Percentiles rank a stretch among this genome's conserved stretches.
Evolutionary conservation across 2,113 vertebrate genomes (phyloP).

Genomic region (Heliornis fulica): DNA sequence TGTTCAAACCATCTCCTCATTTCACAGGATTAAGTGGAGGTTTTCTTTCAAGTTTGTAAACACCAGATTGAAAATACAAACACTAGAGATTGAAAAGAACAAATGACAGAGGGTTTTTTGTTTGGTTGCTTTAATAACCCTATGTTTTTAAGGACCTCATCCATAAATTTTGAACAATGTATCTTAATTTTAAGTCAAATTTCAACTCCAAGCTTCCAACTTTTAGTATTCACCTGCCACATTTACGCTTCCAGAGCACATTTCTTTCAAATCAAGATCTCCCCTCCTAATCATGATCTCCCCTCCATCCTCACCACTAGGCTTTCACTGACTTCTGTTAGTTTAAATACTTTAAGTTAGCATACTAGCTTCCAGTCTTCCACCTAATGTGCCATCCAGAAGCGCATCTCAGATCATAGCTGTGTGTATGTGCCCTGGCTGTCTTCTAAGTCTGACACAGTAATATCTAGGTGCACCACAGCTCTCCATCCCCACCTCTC

Average conservation of each 20-base stretch:
- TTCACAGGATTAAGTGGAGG: background rate
- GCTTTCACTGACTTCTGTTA: background rate
- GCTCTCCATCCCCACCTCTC: background rate
- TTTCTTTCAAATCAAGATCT: background rate
- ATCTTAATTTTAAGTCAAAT: background rate
- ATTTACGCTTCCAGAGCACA: background rate
- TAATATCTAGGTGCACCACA: background rate
- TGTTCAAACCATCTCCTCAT: background rate
- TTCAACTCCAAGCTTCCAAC: background rate
- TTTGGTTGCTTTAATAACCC: background rate
- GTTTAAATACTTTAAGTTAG: background rate
- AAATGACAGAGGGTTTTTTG: background rate
- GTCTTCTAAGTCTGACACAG: background rate
- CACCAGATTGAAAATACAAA: background rate
- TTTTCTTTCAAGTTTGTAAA: background rate
- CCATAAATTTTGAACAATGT: background rate
- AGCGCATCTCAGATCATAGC: background rate
- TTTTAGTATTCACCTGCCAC: background rate
- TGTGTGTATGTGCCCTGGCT: background rate
- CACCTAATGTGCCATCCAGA: background rate
- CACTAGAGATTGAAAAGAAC: background rate
- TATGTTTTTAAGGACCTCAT: background rate
- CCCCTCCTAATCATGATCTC: background rate
- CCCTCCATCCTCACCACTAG: background rate
- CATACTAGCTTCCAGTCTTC: background rate